A percentile compares a stretch with the other conserved stretches of the same genome.
Evolutionary conservation across 2,113 vertebrate species (phyloP).

Genomic region (Tachysurus fulvidraco): DNA sequence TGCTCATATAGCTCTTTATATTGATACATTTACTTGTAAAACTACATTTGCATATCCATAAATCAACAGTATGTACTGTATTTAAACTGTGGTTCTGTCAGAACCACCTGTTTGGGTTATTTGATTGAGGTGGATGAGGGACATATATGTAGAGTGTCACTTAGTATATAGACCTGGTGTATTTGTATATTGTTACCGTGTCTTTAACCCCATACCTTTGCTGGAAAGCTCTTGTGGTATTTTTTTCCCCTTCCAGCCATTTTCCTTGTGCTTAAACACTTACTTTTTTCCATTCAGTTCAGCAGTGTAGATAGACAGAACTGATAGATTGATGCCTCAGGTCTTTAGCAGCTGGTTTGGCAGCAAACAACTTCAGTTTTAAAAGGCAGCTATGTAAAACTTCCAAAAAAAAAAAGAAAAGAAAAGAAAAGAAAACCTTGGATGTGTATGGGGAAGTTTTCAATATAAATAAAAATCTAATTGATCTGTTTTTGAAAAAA

Average conservation of each 20-base stretch:
- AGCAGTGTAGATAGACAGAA: slow-evolving; percentile 13
- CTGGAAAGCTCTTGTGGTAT: neutral
- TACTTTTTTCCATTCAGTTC: slow-evolving; percentile 37
- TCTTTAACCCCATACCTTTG: neutral
- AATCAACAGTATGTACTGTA: neutral
- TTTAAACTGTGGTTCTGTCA: neutral
- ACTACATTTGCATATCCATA: neutral
- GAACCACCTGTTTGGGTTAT: neutral
- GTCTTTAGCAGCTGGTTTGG: slow-evolving; percentile 36
- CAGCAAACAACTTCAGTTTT: slow-evolving; percentile 18
- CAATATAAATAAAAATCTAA: slow-evolving; percentile 26
- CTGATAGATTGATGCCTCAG: slow-evolving; percentile 20
- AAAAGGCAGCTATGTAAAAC: slow-evolving; percentile 29
- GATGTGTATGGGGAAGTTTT: slow-evolving; percentile 44
- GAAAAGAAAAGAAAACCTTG: neutral
- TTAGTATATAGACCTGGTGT: neutral
- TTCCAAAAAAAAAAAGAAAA: slow-evolving; percentile 33
- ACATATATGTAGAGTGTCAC: neutral
- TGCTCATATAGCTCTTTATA: neutral
- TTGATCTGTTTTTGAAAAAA: slow-evolving; percentile 13
- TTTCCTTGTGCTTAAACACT: slow-evolving; percentile 5
- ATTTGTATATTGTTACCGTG: neutral
- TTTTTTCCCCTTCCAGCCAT: slow-evolving; percentile 10
- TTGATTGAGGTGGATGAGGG: neutral
- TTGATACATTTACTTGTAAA: neutral